These are phyloP conservation scores for Polydrusus cervinus DNA, from an alignment of 2,888 invertebrate genomes.

Conservation along the genomic window DNA sequence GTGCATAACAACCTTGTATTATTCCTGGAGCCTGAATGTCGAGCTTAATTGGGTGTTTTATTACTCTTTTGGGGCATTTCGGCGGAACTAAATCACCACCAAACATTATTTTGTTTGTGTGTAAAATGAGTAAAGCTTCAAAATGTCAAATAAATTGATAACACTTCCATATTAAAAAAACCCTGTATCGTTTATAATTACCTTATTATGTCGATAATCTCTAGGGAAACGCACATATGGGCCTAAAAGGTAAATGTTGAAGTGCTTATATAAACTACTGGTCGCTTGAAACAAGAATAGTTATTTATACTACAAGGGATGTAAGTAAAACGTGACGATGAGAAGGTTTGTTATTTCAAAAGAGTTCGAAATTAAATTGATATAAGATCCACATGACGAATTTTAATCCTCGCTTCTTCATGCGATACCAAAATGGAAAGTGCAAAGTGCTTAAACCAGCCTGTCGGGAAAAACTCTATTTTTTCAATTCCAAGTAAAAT, in stretches of 20 bases:
- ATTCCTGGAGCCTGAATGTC: slow-evolving; percentile 59
- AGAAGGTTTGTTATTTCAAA: too few species aligned
- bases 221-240: slow-evolving; percentile 42
- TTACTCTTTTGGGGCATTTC: slow-evolving; percentile 5
- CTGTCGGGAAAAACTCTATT: too few species aligned
- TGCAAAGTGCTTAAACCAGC: too few species aligned
- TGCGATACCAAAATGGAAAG: too few species aligned
- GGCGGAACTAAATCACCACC: slow-evolving; percentile 54
- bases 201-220: slow-evolving; percentile 40
- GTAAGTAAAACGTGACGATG: too few species aligned
- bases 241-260: neutral
- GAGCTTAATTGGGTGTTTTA: slow-evolving; percentile 26
- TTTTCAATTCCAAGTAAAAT: too few species aligned
- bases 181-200: neutral
- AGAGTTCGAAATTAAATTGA: too few species aligned
- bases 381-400: too few species aligned
- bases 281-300: too few species aligned
- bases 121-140: slow-evolving; percentile 1
- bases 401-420: too few species aligned
- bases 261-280: neutral
- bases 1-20: slow-evolving; percentile 58
- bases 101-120: slow-evolving; percentile 55
- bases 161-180: slow-evolving; percentile 15
- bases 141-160: slow-evolving; percentile 22
- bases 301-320: too few species aligned